These are phyloP conservation scores for Ictalurus furcatus DNA, from an alignment of 2,113 vertebrate genomes.

Conservation along the genomic window DNA sequence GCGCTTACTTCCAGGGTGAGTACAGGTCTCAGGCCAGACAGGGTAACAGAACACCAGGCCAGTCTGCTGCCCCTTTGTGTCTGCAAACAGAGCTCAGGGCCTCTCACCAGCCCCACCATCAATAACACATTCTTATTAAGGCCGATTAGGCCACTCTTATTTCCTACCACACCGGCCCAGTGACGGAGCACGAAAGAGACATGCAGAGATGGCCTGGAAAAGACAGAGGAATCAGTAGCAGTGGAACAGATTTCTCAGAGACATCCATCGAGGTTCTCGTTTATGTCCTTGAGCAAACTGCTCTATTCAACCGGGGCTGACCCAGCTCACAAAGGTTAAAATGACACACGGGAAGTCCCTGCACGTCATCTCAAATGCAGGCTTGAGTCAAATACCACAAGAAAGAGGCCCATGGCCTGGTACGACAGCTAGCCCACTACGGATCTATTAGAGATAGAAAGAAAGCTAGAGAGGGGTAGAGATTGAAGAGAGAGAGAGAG, in stretches of 20 bases:
- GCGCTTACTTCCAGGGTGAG: constrained; percentile 28
- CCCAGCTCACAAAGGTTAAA: constrained; percentile 59
- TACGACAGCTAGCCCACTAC: constrained; percentile 51
- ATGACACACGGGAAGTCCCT: constrained; percentile 58
- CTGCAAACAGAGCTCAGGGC: constrained; percentile 43
- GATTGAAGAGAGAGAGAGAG: not conserved
- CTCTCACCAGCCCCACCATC: constrained; percentile 55
- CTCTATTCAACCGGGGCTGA: constrained; percentile 55
- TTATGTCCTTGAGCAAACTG: constrained; percentile 46
- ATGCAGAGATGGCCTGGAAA: constrained; percentile 47
- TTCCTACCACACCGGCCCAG: constrained; percentile 64
- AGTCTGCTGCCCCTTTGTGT: constrained; percentile 49
- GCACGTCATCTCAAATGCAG: constrained; percentile 56
- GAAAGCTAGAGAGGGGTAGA: constrained; percentile 39
- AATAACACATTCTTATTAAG: constrained; percentile 66
- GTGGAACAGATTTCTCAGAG: constrained; percentile 28
- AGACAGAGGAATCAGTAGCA: not conserved
- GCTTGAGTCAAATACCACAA: constrained; percentile 49
- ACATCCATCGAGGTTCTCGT: constrained; percentile 41
- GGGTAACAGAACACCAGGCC: constrained; percentile 53
- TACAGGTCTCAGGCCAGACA: constrained; percentile 42
- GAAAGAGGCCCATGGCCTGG: constrained; percentile 52
- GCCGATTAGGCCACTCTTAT: constrained; percentile 64
- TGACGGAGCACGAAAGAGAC: not conserved
- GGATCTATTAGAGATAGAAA: constrained; percentile 23